phyloP scores from a whole-genome alignment of 2,888 invertebrate genomes.

The Cybosia mesomella region DNA sequence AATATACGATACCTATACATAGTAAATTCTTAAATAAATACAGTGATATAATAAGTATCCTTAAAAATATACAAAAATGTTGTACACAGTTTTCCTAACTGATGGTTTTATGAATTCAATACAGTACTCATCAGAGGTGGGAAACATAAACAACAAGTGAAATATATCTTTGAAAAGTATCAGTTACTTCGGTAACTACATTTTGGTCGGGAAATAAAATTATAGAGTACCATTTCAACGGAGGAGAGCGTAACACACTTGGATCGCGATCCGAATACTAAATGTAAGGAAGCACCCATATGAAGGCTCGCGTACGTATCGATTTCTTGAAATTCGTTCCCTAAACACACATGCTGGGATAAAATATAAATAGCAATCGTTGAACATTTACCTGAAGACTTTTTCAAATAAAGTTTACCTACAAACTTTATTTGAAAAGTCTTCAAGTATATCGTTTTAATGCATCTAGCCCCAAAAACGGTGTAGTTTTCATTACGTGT shows the following conservation, averaged over 20 bases:
- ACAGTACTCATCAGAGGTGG: slow-evolving; percentile 61
- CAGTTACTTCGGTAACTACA: slow-evolving; percentile 81
- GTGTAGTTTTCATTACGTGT: no score
- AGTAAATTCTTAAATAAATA: no score
- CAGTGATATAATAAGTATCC: not conserved
- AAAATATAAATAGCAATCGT: slow-evolving; percentile 44
- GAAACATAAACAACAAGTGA: slow-evolving; percentile 60
- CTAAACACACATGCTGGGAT: slow-evolving; percentile 60
- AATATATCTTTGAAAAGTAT: slow-evolving; percentile 77
- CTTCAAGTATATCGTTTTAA: not conserved
- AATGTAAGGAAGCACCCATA: slow-evolving; percentile 58
- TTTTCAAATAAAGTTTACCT: not conserved
- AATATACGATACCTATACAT: no score
- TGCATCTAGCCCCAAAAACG: no score
- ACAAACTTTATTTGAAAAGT: not conserved
- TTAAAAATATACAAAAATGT: not conserved
- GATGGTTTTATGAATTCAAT: slow-evolving; percentile 57
- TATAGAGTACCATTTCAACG: slow-evolving; percentile 85
- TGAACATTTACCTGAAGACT: not conserved
- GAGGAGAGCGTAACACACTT: slow-evolving; percentile 80
- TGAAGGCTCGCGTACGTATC: slow-evolving; percentile 63
- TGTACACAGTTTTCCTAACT: not conserved
- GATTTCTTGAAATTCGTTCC: slow-evolving; percentile 70
- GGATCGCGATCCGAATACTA: slow-evolving; percentile 75
- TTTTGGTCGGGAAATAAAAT: slow-evolving; percentile 86